Evolutionary conservation across 2,888 invertebrate species (phyloP).

Genomic region (Nymphalis c-album): DNA sequence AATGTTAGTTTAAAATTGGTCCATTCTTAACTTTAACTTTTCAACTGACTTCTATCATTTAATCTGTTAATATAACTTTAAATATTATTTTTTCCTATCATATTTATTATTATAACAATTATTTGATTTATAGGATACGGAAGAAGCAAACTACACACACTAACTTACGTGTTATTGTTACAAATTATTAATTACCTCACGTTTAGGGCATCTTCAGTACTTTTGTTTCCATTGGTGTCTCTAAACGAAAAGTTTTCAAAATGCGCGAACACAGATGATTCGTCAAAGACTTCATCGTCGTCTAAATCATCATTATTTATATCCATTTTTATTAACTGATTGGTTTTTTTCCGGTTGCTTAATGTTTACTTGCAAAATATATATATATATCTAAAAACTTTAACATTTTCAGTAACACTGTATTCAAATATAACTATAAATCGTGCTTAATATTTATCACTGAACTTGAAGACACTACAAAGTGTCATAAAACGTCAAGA

Average conservation of each 20-base stretch:
- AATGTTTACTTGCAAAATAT: background rate
- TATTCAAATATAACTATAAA: no score
- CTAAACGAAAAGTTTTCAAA: conserved; percentile 61
- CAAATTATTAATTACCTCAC: conserved; percentile 12
- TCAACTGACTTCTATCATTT: no score
- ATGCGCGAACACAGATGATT: conserved; percentile 65
- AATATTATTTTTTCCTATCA: background rate
- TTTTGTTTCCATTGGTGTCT: conserved; percentile 44
- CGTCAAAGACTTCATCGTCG: conserved; percentile 69
- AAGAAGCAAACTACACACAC: no score
- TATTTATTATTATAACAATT: background rate
- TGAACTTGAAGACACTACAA: no score
- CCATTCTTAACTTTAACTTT: no score
- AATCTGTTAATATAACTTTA: no score
- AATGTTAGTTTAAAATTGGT: no score
- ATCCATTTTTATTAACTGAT: conserved; percentile 1
- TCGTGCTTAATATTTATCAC: no score
- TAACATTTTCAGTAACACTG: no score
- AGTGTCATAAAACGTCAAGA: no score
- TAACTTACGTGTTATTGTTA: background rate
- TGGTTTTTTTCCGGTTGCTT: background rate
- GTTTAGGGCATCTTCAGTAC: conserved; percentile 44
- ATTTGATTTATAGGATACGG: background rate
- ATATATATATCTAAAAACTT: background rate
- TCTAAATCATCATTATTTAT: conserved; percentile 23